Evolutionary conservation across 2,888 invertebrate species (phyloP).

Genomic region (Neria commutata): DNA sequence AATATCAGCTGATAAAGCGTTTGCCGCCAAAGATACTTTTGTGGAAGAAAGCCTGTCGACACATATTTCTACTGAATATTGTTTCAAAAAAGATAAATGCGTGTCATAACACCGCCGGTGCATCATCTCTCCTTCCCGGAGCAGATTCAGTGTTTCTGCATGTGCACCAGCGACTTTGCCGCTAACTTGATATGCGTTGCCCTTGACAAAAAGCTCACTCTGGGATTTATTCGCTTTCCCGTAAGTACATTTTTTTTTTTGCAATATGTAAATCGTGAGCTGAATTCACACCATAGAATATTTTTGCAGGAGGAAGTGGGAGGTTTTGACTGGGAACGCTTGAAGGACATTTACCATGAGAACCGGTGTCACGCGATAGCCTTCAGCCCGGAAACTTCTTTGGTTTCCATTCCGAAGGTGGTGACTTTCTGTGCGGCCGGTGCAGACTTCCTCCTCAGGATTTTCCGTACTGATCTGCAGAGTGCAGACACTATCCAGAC

Average conservation of each 20-base stretch:
- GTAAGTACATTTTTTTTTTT: conserved; percentile 59
- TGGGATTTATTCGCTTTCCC: conserved; percentile 67
- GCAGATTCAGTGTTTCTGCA: conserved; percentile 66
- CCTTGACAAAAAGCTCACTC: conserved; percentile 65
- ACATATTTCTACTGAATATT: too few relatives aligned
- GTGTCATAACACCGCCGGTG: conserved; percentile 51
- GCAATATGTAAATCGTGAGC: background rate
- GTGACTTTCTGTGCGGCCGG: conserved; percentile 63
- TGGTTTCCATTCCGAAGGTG: conserved; percentile 67
- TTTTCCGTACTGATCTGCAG: conserved; percentile 66
- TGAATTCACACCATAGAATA: background rate
- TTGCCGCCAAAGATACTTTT: too few relatives aligned
- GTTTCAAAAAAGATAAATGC: too few relatives aligned
- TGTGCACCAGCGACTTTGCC: conserved; percentile 71
- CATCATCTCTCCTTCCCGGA: conserved; percentile 64
- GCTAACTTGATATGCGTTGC: conserved; percentile 69
- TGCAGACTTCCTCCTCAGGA: conserved; percentile 65
- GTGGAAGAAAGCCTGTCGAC: too few relatives aligned
- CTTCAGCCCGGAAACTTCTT: conserved; percentile 69
- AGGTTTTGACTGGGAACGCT: conserved; percentile 64
- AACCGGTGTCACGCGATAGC: conserved; percentile 66
- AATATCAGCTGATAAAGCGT: too few relatives aligned
- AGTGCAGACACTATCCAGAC: conserved; percentile 59
- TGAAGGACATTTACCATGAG: conserved; percentile 67
- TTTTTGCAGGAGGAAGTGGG: conserved; percentile 63